phyloP scores from a whole-genome alignment of 1,140 invertebrate species.

The Luehdorfia chinensis region DNA sequence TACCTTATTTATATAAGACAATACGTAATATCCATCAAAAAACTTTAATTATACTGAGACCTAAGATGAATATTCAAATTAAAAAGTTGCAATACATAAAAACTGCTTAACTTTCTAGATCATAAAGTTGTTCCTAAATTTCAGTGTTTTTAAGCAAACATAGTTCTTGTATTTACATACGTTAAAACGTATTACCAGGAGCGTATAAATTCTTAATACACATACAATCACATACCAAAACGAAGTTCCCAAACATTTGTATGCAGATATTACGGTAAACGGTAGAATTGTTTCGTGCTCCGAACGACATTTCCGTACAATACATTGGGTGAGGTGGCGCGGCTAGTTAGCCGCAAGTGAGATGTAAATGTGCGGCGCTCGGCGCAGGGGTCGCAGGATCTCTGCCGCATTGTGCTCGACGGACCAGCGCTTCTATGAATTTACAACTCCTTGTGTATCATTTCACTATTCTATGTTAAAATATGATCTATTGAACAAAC shows the following conservation, averaged over 20 bases:
- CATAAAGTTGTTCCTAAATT: no score
- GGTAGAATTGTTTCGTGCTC: conserved; percentile 66
- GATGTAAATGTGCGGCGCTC: conserved; percentile 59
- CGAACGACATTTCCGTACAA: conserved; percentile 67
- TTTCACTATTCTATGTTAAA: no score
- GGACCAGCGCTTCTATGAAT: not conserved
- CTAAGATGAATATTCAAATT: no score
- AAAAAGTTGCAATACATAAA: no score
- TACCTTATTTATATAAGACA: no score
- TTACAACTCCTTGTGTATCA: conserved; percentile 1
- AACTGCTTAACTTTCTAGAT: no score
- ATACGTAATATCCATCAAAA: no score
- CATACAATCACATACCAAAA: conserved; percentile 43
- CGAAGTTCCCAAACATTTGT: conserved; percentile 60
- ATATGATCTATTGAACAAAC: no score
- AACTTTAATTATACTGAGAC: no score
- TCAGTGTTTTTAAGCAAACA: conserved; percentile 8
- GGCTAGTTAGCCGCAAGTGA: conserved; percentile 57
- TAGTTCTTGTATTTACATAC: conserved; percentile 12
- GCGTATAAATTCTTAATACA: conserved; percentile 48
- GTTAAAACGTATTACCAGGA: conserved; percentile 15
- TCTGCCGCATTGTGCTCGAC: conserved; percentile 36
- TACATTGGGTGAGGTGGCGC: conserved; percentile 50
- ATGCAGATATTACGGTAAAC: conserved; percentile 70
- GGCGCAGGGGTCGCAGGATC: conserved; percentile 41